phyloP scores from a whole-genome alignment of 2,888 invertebrate genomes.

The Drosophila austrosaltans region DNA sequence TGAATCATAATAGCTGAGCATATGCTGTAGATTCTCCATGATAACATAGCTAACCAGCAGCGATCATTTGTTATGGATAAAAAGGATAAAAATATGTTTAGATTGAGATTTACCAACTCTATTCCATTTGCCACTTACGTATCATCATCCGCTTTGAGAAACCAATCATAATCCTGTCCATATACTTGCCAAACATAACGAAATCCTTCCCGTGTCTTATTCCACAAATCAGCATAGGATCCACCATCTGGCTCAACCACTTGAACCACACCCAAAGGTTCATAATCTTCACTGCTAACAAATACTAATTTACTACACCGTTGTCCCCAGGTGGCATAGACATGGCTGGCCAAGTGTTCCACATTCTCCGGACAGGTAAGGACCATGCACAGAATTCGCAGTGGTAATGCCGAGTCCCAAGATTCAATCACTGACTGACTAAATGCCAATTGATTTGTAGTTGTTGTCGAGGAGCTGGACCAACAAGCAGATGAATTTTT shows the following conservation, averaged over 20 bases:
- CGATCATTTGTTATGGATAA: neutral
- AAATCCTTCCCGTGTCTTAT: constrained; percentile 97
- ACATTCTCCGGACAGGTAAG: constrained; percentile 96
- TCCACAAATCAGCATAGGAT: constrained; percentile 93
- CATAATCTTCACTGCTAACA: constrained; percentile 91
- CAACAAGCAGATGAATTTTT: constrained; percentile 29
- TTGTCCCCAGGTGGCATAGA: constrained; percentile 97
- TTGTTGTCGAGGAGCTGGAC: constrained; percentile 32
- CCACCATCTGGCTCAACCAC: constrained; percentile 91
- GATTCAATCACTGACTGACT: neutral
- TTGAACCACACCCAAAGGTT: constrained; percentile 89
- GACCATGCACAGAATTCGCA: constrained; percentile 95
- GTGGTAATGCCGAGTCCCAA: constrained; percentile 85
- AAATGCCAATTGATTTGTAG: constrained; percentile 68
- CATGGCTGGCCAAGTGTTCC: constrained; percentile 92
- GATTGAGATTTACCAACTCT: neutral
- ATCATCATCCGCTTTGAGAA: constrained; percentile 98
- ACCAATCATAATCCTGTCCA: constrained; percentile 95
- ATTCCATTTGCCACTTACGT: constrained; percentile 90
- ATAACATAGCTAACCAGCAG: constrained; percentile 90
- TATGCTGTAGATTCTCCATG: constrained; percentile 95
- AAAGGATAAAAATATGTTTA: neutral
- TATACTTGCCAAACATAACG: constrained; percentile 92
- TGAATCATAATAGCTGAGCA: constrained; percentile 90
- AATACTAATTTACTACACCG: constrained; percentile 93